Conservation (phyloP, 1,140 invertebrate species). For the Gonioctena quinquepunctata region DNA sequence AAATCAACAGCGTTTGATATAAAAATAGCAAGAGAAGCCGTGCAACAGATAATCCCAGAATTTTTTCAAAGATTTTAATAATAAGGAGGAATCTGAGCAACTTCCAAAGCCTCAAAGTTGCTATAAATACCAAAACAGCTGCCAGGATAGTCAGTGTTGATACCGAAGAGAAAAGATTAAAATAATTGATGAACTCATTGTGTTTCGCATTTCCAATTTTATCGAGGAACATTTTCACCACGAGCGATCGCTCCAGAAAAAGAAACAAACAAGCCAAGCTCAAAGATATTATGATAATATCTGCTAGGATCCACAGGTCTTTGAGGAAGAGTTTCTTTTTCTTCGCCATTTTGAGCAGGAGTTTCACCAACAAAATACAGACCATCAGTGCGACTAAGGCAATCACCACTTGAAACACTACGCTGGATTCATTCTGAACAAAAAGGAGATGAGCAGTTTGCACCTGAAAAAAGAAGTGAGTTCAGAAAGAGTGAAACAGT, state of each 20-base stretch:
- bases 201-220: slow-evolving; percentile 28
- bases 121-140: slow-evolving; percentile 31
- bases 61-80: slow-evolving; percentile 37
- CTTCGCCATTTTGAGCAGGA: neutral
- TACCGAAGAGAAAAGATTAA: slow-evolving; percentile 31
- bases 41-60: slow-evolving; percentile 14
- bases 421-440: slow-evolving; percentile 14
- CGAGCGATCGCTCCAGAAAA: neutral
- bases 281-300: slow-evolving; percentile 25
- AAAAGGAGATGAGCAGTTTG: too few relatives aligned
- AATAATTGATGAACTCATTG: slow-evolving; percentile 40
- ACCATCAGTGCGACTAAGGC: neutral
- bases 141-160: slow-evolving; percentile 23
- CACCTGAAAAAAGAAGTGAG: neutral
- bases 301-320: slow-evolving; percentile 20
- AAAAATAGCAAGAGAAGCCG: slow-evolving; percentile 21
- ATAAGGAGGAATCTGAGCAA: slow-evolving; percentile 34
- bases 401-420: neutral
- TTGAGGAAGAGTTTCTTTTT: neutral
- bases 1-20: slow-evolving; percentile 23
- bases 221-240: slow-evolving; percentile 16
- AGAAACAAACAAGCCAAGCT: slow-evolving; percentile 21
- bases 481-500: neutral
- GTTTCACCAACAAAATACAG: neutral
- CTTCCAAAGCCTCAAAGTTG: slow-evolving; percentile 40